These are phyloP conservation scores for Phalacrocorax brasilianus DNA, from an alignment of 2,113 vertebrate genomes.

Conservation along the genomic window DNA sequence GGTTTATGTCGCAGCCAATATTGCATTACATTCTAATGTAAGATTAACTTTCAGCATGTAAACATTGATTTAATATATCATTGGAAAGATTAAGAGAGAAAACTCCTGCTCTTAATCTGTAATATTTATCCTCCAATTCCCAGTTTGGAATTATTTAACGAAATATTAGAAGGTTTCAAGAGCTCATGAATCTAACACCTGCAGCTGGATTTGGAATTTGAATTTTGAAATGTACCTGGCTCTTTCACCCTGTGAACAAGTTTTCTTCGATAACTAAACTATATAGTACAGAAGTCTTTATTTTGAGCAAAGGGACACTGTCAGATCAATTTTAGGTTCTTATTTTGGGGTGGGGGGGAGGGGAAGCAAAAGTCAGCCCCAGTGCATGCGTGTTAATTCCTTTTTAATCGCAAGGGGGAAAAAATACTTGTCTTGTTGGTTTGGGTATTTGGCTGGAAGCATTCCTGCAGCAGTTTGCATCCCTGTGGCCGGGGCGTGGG, in stretches of 20 bases:
- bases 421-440: not conserved
- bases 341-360: not conserved
- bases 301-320: slow-evolving; percentile 52
- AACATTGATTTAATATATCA: slow-evolving; percentile 56
- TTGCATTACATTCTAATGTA: slow-evolving; percentile 80
- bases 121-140: slow-evolving; percentile 59
- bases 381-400: not conserved
- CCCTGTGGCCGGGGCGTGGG: not conserved
- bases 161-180: not conserved
- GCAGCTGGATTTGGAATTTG: not conserved
- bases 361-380: not conserved
- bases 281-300: not conserved
- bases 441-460: not conserved
- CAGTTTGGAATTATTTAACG: not conserved
- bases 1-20: slow-evolving; percentile 77
- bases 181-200: not conserved
- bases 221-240: not conserved
- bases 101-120: slow-evolving; percentile 66
- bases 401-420: not conserved
- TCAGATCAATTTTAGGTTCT: not conserved
- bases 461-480: not conserved
- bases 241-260: not conserved
- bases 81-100: slow-evolving; percentile 74
- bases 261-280: not conserved
- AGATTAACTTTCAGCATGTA: slow-evolving; percentile 78